Conservation (phyloP, 2,888 invertebrate species). For the Nebria brevicollis region DNA sequence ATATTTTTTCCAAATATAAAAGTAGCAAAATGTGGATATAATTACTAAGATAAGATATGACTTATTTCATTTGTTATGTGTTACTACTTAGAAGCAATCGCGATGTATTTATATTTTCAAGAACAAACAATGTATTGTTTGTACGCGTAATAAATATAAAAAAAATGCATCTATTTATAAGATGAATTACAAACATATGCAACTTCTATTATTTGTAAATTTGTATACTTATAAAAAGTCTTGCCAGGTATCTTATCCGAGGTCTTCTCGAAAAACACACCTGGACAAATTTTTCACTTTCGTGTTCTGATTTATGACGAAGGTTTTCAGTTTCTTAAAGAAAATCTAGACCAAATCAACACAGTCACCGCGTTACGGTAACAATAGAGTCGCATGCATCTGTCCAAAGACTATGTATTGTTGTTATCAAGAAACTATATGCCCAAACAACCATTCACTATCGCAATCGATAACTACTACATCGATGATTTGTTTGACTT, state of each 20-base stretch:
- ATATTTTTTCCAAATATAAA: too few species aligned
- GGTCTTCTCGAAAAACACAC: conserved; percentile 6
- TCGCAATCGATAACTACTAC: neutral
- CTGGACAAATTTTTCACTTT: conserved; percentile 29
- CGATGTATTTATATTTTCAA: neutral
- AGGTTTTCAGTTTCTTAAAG: conserved; percentile 26
- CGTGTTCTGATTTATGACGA: conserved; percentile 2
- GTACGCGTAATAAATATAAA: too few species aligned
- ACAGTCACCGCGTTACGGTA: conserved; percentile 2
- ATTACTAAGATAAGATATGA: too few species aligned
- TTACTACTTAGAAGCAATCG: too few species aligned
- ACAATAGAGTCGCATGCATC: conserved; percentile 29
- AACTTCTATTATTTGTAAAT: neutral
- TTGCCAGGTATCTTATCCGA: neutral
- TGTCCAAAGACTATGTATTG: conserved; percentile 15
- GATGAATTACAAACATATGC: too few species aligned
- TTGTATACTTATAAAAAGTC: neutral
- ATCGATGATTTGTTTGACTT: conserved; percentile 9
- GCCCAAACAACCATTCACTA: conserved; percentile 16
- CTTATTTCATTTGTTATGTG: too few species aligned
- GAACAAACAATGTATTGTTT: too few species aligned
- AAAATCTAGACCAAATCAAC: conserved; percentile 17
- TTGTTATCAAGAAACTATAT: conserved; percentile 16
- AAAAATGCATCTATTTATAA: too few species aligned
- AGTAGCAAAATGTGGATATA: too few species aligned